Evolutionary conservation across 2,888 invertebrate species (phyloP), one percentile per base, ranked within the genome.

Genomic region (Corbicula japonica): DNA sequence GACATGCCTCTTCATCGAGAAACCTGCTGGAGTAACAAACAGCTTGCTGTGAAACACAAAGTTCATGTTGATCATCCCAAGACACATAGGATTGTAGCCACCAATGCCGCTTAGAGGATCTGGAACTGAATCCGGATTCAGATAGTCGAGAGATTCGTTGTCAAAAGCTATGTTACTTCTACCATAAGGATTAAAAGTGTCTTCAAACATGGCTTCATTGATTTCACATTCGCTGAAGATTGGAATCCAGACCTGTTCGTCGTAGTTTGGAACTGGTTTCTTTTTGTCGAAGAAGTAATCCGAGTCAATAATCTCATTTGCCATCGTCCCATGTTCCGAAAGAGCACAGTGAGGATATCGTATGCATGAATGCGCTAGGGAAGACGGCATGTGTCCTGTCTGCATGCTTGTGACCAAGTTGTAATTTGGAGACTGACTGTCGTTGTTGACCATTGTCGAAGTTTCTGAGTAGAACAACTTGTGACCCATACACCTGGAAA

Each of bases 401-500:
- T 65, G 65, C 65, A 65, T 65, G 10, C 32, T 65, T 21, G 65
- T 65, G 1, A 65, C 50, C 6, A 65, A 26, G 21, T 30, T 50
- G 35, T 34, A 65, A 35, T 65, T 46, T 50, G 65, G 65, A 6
- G 65, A 65, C 48, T 65, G 46, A 34, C 65, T 50, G 15, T 65
- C 65, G 26, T 65, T 65, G 8, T 34, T 28, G n/a, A 21, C 65
- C 26, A 50, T 50, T 8, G 65, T 65, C 21, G 50, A 15, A 26
- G 65, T 65, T 34, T 65, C 50, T 15, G 65, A 65, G 35, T 65
- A 65, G 26, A 65, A 65, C 32, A 65, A 48, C 34, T 65, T 65
- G 35, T 65, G 50, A 6, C 65, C 65, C 35, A 50, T 48, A 50
- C 48, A 65, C 10, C 65, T 18, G 32, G 65, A 46, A 5, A 65